These are phyloP conservation scores for Prionailurus bengalensis DNA, from an alignment of 2,113 vertebrate genomes.

Conservation along the genomic window DNA sequence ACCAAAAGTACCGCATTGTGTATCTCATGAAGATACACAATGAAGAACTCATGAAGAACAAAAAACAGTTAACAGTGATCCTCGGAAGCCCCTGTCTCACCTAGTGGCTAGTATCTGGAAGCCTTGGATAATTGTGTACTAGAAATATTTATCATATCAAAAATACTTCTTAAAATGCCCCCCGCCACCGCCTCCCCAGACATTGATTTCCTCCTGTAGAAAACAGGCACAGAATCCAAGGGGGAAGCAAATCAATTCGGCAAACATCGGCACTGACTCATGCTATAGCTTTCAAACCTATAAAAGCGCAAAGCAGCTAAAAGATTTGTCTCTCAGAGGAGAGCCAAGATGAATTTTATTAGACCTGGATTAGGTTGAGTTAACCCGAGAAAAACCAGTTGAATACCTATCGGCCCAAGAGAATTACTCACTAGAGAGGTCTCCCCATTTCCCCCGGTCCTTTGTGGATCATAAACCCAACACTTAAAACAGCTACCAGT, in stretches of 20 bases:
- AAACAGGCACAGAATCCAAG: neutral
- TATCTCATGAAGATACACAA: no score
- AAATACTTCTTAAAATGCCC: neutral
- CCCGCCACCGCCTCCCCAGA: fast-evolving
- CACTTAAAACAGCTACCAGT: neutral
- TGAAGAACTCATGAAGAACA: neutral
- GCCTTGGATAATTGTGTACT: neutral
- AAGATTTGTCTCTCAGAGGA: neutral
- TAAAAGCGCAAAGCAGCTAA: neutral
- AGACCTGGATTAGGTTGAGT: neutral
- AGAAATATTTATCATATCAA: neutral
- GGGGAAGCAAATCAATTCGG: neutral
- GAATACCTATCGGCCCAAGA: neutral
- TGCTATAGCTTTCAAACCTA: neutral
- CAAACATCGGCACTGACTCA: neutral
- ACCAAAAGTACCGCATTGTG: neutral
- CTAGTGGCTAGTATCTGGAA: neutral
- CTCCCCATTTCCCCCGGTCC: neutral
- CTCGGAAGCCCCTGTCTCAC: neutral
- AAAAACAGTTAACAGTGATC: neutral
- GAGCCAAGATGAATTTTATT: conserved; percentile 2
- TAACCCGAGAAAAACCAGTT: neutral
- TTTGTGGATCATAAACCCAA: neutral
- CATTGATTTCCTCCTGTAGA: neutral
- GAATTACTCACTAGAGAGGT: neutral